Base-by-base conservation (phyloP, 2,888 invertebrate species). In the Coleophora flavipennella region DNA sequence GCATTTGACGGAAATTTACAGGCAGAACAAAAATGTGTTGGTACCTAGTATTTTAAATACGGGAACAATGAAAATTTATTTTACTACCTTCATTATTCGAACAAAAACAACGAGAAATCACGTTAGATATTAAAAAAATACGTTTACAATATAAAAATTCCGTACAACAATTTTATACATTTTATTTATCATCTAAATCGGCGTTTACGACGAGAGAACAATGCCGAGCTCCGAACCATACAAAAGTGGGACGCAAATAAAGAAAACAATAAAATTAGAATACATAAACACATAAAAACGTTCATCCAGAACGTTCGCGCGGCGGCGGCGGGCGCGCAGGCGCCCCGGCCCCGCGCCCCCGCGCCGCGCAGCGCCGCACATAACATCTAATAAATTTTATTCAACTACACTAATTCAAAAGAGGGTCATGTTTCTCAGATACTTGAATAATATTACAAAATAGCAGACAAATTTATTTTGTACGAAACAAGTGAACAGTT, bases 241-340 rank as follows among this genome's bases (percentile, higher is more conserved):
- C 81, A 79, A 83, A 84, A 84, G 84, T 84, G 83, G 83, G 74
- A 78, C 84, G 83, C 83, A 77, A 84, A 84, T 81, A 83, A 84
- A 80, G 83, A 81, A 83, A 79, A 84, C 84, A 84, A 84, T 84
- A 83, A 83, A 84, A 84, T 83, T 83, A 80, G 83, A 84, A 83
- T 84, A 83, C 74, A 80, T 79, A 81, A 80, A 83, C 81, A 80
- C 80, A 81, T 81, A 81, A 80, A 73, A 81, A 75, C 73, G 67
- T 59, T 67, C 68, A 70, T 71, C 71, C 75, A 71, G 79, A 75
- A 65, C 66, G 66, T 67, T 70, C 67, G 62, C 59, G 61, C 49
- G 62, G 65, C 65, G 68, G 61, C 44, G 39, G 40, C 41, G 53
- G 50, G 62, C 73, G 74, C 78, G 71, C 73, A 78, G 76, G 71